Base-by-base conservation (phyloP, 2,797 vertebrate genomes). In the Paratrypauchen microcephalus region DNA sequence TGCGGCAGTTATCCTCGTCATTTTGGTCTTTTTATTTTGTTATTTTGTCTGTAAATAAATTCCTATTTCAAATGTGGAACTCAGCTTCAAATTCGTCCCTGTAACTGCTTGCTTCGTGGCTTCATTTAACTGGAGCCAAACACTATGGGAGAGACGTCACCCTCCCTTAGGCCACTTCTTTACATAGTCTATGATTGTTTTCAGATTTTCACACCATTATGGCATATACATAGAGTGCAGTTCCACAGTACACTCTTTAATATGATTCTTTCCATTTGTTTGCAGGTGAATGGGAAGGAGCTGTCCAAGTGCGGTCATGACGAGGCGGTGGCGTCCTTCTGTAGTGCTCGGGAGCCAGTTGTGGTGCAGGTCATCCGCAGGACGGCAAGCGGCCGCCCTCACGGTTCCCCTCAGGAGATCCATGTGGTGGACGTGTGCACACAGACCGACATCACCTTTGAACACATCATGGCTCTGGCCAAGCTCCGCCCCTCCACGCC, bases 401-500 rank as follows among this genome's bases (percentile, higher is more conserved):
- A 93, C 12, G 93, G 93, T 23, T 83, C 87, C 36, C 83, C 87
- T 87, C 95, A 95, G 72, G 96, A 97, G 86, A 92, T 95, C 75
- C 95, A 84, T 68, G 91, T 98, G 83, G 92, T 92, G 89, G 94
- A 98, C 30, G 96, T 95, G 84, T 96, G 96, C 92, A 99, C 97
- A 39, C 97, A 99, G 92, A 99, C 97, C 0, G 97, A 99, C 91
- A 97, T 99, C 91, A 98, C 97, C 69, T 98, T 99, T 6, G 96
- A 99, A 86, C 96, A 98, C 86, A 96, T 99, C 86, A 96, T 97
- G 96, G 96, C 96, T 74, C 87, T 98, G 82, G 95, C 96, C 83
- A 99, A 98, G 88, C 94, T 98, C 21, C 94, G 95, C 66, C 95
- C 97, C 47, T 92, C 94, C 9, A 98, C 96, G 19, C 97, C 97